phyloP scores from a whole-genome alignment of 1,140 invertebrate species.

The Dreissena polymorpha region DNA sequence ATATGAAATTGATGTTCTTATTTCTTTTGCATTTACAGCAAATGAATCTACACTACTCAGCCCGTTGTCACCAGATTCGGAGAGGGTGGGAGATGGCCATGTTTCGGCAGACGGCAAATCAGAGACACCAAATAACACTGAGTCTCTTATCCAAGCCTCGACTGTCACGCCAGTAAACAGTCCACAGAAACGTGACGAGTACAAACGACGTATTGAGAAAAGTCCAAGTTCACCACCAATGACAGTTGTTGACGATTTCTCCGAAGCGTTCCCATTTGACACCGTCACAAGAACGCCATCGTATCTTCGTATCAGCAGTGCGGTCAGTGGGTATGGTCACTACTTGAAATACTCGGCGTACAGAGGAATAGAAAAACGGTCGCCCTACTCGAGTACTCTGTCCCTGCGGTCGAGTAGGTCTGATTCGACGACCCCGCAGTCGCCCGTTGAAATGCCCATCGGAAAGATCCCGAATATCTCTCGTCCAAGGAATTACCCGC shows the following conservation, averaged over 20 bases:
- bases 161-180: no score
- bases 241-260: slow-evolving; percentile 42
- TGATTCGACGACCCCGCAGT: slow-evolving; percentile 43
- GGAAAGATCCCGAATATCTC: slow-evolving; percentile 51
- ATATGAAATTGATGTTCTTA: no score
- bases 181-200: not conserved
- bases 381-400: slow-evolving; percentile 54
- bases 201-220: slow-evolving; percentile 15
- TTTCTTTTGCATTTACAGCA: slow-evolving; percentile 25
- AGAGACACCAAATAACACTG: not conserved
- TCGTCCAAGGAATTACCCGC: slow-evolving; percentile 43
- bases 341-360: slow-evolving; percentile 50
- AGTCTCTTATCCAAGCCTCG: not conserved
- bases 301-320: slow-evolving; percentile 47
- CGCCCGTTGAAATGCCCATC: slow-evolving; percentile 52
- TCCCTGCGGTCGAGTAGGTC: slow-evolving; percentile 49
- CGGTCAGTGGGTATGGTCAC: slow-evolving; percentile 54
- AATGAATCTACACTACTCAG: slow-evolving; percentile 49
- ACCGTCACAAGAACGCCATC: slow-evolving; percentile 42
- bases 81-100: slow-evolving; percentile 30
- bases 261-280: slow-evolving; percentile 42
- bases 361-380: slow-evolving; percentile 54
- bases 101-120: no score
- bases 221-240: slow-evolving; percentile 42
- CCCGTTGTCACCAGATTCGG: slow-evolving; percentile 20